Percentiles rank a stretch among this genome's conserved stretches.
phyloP scores from a whole-genome alignment of 2,888 invertebrate genomes.

The Aphrophora alni region DNA sequence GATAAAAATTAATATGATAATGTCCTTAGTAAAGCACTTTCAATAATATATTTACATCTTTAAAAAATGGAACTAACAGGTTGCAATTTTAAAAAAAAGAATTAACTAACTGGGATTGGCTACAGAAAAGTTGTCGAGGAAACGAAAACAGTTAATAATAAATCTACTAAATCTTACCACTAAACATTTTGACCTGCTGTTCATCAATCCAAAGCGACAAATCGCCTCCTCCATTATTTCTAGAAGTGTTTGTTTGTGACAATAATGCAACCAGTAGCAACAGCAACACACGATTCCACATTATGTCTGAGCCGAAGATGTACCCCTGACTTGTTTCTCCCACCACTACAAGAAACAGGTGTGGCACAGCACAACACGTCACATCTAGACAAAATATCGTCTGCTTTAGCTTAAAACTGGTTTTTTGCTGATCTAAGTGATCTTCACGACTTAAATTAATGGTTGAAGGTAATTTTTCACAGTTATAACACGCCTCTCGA shows the following conservation, averaged over 20 bases:
- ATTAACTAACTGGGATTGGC: background rate
- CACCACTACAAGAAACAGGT: constrained; percentile 19
- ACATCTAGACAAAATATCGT: constrained; percentile 15
- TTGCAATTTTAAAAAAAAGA: background rate
- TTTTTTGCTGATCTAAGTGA: constrained; percentile 30
- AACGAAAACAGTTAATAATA: background rate
- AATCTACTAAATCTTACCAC: constrained; percentile 67
- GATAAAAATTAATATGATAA: no score
- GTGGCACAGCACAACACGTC: background rate
- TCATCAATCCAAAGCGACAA: constrained; percentile 90
- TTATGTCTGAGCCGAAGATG: background rate
- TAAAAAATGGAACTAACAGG: background rate
- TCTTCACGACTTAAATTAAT: background rate
- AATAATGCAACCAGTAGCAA: background rate
- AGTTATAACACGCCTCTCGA: background rate
- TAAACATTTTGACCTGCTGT: constrained; percentile 89
- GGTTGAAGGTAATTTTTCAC: constrained; percentile 15
- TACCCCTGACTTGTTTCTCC: constrained; percentile 18
- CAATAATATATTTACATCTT: no score
- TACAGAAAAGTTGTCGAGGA: background rate
- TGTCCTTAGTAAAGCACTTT: no score
- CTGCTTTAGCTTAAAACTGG: constrained; percentile 30
- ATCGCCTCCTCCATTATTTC: constrained; percentile 57
- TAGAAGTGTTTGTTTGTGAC: constrained; percentile 12
- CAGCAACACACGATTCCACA: constrained; percentile 17